These are phyloP conservation scores for Catharus minimus DNA, from an alignment of 2,113 vertebrate genomes.

Conservation along the genomic window DNA sequence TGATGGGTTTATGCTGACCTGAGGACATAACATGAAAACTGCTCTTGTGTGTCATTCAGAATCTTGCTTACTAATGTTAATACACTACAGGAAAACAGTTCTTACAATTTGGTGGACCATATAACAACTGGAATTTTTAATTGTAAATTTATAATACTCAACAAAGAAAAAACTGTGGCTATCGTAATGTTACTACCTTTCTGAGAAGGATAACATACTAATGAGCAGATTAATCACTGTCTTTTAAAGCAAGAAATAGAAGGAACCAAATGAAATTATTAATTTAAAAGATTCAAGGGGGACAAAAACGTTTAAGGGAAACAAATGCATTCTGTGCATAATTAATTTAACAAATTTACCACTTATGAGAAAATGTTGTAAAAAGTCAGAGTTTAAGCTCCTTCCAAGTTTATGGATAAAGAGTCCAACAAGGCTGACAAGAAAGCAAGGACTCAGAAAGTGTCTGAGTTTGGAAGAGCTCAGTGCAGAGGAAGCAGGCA, in stretches of 20 bases:
- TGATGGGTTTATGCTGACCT: not conserved
- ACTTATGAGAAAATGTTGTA: not conserved
- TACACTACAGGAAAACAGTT: not conserved
- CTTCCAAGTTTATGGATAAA: not conserved
- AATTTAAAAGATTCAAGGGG: not conserved
- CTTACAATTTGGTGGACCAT: not conserved
- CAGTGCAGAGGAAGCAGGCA: not conserved
- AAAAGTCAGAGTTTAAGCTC: not conserved
- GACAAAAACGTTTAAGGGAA: not conserved
- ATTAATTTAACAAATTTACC: not conserved
- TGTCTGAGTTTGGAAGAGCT: not conserved
- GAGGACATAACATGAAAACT: not conserved
- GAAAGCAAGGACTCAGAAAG: not conserved
- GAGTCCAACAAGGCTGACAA: not conserved
- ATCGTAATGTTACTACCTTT: not conserved
- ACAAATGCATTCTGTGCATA: not conserved
- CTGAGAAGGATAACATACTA: not conserved
- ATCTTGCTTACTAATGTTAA: not conserved
- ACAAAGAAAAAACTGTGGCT: not conserved
- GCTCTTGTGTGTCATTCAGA: not conserved
- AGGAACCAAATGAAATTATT: not conserved
- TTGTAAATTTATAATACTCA: not conserved
- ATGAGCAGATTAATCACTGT: not conserved
- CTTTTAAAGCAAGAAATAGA: not conserved
- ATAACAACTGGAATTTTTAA: not conserved